phyloP scores from a whole-genome alignment of 2,888 invertebrate genomes.

The Drosophila neotestacea region DNA sequence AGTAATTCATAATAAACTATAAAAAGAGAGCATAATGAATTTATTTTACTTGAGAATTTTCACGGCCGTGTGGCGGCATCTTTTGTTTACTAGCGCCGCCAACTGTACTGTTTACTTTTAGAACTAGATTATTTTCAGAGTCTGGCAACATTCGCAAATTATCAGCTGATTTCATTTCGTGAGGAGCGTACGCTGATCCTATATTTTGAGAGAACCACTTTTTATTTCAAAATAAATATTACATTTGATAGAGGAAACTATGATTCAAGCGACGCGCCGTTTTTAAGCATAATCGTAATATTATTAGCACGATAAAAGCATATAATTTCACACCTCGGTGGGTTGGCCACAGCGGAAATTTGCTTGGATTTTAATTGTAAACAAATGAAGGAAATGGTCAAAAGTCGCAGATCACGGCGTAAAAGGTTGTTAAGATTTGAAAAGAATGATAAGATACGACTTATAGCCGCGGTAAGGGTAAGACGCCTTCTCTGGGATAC shows the following conservation, averaged over 20 bases:
- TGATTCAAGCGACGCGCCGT: not conserved
- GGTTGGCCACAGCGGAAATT: not conserved
- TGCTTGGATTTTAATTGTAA: not conserved
- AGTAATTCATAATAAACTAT: not conserved
- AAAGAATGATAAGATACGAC: slow-evolving; percentile 38
- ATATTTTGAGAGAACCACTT: not conserved
- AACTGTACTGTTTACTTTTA: too few relatives aligned
- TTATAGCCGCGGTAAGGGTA: slow-evolving; percentile 39
- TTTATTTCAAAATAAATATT: not conserved
- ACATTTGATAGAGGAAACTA: not conserved
- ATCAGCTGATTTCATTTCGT: slow-evolving; percentile 36
- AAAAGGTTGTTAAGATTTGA: slow-evolving; percentile 33
- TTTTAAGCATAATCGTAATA: not conserved
- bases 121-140: too few relatives aligned
- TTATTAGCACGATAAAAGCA: not conserved
- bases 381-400: not conserved
- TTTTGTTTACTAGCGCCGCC: too few relatives aligned
- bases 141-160: too few relatives aligned
- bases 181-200: slow-evolving; percentile 45
- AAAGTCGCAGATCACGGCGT: not conserved
- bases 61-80: too few relatives aligned
- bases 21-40: too few relatives aligned
- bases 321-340: too few relatives aligned
- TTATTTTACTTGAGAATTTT: too few relatives aligned
- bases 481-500: slow-evolving; percentile 47